phyloP scores from a whole-genome alignment of 2,113 vertebrate genomes.

The Microcebus jonahi region DNA sequence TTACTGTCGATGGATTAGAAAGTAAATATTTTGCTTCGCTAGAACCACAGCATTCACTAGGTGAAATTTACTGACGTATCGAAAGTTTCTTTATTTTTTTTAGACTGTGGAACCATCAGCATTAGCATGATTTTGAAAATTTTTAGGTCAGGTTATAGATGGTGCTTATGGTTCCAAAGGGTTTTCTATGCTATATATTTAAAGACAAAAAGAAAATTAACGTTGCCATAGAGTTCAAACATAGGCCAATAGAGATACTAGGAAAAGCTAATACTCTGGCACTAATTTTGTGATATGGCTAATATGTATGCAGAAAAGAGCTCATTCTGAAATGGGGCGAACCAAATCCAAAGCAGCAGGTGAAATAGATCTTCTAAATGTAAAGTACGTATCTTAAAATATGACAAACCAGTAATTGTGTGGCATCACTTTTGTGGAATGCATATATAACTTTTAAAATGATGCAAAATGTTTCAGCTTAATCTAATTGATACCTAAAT shows the following conservation, averaged over 20 bases:
- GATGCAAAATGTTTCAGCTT: neutral
- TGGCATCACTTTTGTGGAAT: neutral
- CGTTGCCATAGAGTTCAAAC: conserved; percentile 53
- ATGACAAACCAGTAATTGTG: neutral
- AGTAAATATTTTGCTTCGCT: conserved; percentile 74
- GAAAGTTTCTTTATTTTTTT: conserved; percentile 63
- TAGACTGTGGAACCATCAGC: conserved; percentile 74
- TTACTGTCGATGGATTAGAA: conserved; percentile 66
- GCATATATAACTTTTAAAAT: neutral
- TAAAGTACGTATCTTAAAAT: neutral
- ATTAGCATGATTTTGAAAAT: conserved; percentile 69
- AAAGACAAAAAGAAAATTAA: conserved; percentile 77
- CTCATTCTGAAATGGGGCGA: neutral
- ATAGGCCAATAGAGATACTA: neutral
- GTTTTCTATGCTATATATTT: conserved; percentile 69
- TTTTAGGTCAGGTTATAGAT: conserved; percentile 64
- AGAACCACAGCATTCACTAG: conserved; percentile 49
- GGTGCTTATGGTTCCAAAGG: conserved; percentile 72
- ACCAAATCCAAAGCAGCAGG: neutral
- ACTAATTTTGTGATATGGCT: neutral
- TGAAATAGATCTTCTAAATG: neutral
- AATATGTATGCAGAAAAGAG: neutral
- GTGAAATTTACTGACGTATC: conserved; percentile 68
- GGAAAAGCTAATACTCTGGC: neutral
- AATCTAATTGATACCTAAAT: neutral